Evolutionary conservation across 1,140 invertebrate genomes (phyloP).

Genomic region (Lepidotrigona ventralis): DNA sequence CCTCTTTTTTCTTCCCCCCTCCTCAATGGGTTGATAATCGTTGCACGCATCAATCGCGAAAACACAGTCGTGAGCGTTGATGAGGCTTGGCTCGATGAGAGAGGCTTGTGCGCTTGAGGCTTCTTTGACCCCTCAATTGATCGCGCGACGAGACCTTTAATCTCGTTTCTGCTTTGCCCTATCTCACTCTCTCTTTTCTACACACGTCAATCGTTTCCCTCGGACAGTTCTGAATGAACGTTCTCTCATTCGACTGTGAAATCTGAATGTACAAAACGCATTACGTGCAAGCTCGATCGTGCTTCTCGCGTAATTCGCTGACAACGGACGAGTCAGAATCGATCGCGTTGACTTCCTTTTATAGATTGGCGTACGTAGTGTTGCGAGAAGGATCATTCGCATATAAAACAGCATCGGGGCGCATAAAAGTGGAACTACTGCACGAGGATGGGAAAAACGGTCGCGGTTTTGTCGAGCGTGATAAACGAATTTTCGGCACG

Average conservation of each 20-base stretch:
- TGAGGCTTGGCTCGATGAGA: slow-evolving; percentile 51
- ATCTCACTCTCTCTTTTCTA: too few species aligned
- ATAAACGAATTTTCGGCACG: slow-evolving; percentile 27
- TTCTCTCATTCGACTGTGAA: background rate
- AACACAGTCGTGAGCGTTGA: slow-evolving; percentile 40
- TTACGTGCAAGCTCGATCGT: slow-evolving; percentile 10
- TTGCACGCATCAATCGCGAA: slow-evolving; percentile 44
- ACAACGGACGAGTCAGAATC: background rate
- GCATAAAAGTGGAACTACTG: background rate
- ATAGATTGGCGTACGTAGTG: too few species aligned
- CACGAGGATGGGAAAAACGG: background rate
- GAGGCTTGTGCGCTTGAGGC: slow-evolving; percentile 47
- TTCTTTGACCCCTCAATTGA: slow-evolving; percentile 64
- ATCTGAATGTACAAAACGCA: background rate
- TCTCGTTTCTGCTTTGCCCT: slow-evolving; percentile 5
- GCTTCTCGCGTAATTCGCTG: slow-evolving; percentile 1
- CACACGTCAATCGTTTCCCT: background rate
- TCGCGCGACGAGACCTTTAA: slow-evolving; percentile 60
- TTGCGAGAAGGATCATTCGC: background rate
- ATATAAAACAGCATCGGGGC: too few species aligned
- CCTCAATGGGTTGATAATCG: slow-evolving; percentile 50
- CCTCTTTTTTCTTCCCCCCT: too few species aligned
- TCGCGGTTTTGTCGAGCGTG: background rate
- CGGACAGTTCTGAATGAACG: background rate
- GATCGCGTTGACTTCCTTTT: background rate